Percentiles rank a stretch among this genome's conserved stretches.
These are phyloP conservation scores for Cylloceria caligata DNA, from an alignment of 2,888 invertebrate genomes.

Conservation along the genomic window DNA sequence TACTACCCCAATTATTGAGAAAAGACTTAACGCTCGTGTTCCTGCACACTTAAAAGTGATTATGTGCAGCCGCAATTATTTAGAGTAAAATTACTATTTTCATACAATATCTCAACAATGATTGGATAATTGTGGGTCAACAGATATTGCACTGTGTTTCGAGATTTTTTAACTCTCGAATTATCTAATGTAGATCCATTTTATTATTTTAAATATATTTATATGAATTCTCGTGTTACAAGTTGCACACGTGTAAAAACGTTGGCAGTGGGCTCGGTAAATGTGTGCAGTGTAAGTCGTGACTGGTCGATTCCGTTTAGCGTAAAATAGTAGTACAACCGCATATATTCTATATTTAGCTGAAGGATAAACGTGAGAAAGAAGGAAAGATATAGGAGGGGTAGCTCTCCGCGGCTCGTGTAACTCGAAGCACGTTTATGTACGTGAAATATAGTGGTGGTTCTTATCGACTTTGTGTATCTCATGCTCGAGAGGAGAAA, in stretches of 20 bases:
- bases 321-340: constrained; percentile 62
- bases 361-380: constrained; percentile 66
- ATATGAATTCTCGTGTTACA: neutral
- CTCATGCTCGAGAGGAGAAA: constrained; percentile 66
- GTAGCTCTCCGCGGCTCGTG: constrained; percentile 10
- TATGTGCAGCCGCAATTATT: neutral
- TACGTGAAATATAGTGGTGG: constrained; percentile 63
- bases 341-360: constrained; percentile 71
- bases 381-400: constrained; percentile 41
- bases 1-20: constrained; percentile 46
- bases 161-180: too few species aligned
- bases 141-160: neutral
- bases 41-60: neutral
- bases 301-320: constrained; percentile 33
- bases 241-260: too few species aligned
- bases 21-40: constrained; percentile 33
- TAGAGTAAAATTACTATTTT: neutral
- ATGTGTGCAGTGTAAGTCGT: constrained; percentile 11
- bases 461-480: constrained; percentile 73
- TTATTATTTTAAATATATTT: neutral
- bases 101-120: neutral
- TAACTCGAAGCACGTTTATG: constrained; percentile 60
- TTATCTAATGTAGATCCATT: neutral
- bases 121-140: neutral
- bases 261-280: neutral